Percentiles rank a stretch among this genome's conserved stretches.
These are phyloP conservation scores for Rhabdophis nuchalis DNA, from an alignment of 2,797 vertebrate species.

Conservation along the genomic window DNA sequence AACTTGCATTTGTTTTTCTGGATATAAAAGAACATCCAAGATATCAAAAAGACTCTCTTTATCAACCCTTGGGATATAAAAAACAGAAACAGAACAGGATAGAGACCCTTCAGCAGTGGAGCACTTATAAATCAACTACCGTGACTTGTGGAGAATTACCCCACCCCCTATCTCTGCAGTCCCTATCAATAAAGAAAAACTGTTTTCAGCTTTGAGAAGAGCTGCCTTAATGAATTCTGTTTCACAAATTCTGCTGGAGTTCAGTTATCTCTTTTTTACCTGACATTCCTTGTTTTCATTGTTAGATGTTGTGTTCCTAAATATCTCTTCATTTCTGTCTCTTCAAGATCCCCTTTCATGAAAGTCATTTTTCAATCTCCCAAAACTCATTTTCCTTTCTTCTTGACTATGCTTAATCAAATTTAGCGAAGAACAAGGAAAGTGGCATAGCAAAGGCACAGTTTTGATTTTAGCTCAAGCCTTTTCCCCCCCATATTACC, in stretches of 20 bases:
- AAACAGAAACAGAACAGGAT: not conserved
- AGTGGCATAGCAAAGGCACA: not conserved
- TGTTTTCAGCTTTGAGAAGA: not conserved
- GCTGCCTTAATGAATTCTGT: not conserved
- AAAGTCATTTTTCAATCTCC: not conserved
- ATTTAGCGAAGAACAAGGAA: not conserved
- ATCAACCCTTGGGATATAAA: not conserved
- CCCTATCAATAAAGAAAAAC: not conserved
- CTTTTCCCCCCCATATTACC: not conserved
- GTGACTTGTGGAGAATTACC: not conserved
- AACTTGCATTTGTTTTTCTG: not conserved
- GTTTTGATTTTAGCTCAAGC: not conserved
- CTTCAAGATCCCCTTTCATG: not conserved
- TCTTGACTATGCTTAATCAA: not conserved
- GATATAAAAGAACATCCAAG: not conserved
- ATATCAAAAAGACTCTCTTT: not conserved
- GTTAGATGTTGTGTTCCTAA: not conserved
- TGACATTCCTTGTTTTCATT: not conserved
- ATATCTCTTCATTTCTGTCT: not conserved
- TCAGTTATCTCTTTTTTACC: not conserved
- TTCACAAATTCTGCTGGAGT: not conserved
- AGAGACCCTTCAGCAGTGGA: not conserved
- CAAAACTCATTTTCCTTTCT: not conserved
- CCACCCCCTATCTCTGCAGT: not conserved
- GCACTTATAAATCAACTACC: not conserved